These are phyloP conservation scores for Athrips mouffetella DNA, from an alignment of 2,888 invertebrate species.

Conservation along the genomic window DNA sequence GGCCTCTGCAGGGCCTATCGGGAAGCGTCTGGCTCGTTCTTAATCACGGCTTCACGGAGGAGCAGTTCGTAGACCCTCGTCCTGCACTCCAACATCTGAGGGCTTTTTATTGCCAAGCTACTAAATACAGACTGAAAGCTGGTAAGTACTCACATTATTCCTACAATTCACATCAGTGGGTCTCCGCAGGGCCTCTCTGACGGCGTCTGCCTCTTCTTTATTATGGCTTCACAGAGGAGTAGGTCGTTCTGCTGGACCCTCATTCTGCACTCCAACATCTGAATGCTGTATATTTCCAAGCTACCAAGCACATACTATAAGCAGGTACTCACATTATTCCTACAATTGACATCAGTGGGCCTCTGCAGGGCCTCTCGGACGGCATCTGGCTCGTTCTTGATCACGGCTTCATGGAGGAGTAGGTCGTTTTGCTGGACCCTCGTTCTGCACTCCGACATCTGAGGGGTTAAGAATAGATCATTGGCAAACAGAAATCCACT, in stretches of 20 bases:
- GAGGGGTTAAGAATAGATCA: no score
- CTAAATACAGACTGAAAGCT: neutral
- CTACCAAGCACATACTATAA: neutral
- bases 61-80: slow-evolving; percentile 81
- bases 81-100: slow-evolving; percentile 57
- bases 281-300: no score
- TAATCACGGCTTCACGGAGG: slow-evolving; percentile 85
- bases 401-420: slow-evolving; percentile 84
- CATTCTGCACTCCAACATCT: slow-evolving; percentile 62
- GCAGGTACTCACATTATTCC: slow-evolving; percentile 82
- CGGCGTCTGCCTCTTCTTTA: slow-evolving; percentile 84
- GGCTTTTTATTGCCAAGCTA: no score
- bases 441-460: slow-evolving; percentile 62
- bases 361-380: slow-evolving; percentile 81
- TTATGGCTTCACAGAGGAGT: slow-evolving; percentile 84
- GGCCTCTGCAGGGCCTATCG: slow-evolving; percentile 80
- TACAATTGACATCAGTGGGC: slow-evolving; percentile 83
- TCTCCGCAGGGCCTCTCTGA: slow-evolving; percentile 80
- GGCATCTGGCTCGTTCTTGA: slow-evolving; percentile 83
- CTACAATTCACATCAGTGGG: slow-evolving; percentile 84
- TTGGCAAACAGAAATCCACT: no score
- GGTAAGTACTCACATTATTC: slow-evolving; percentile 84
- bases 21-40: slow-evolving; percentile 84
- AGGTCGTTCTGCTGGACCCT: slow-evolving; percentile 82
- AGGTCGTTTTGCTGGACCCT: slow-evolving; percentile 82